A percentile compares a stretch with the other conserved stretches of the same genome.
Conservation (phyloP, 2,113 vertebrate genomes). For the Acanthochromis polyacanthus region DNA sequence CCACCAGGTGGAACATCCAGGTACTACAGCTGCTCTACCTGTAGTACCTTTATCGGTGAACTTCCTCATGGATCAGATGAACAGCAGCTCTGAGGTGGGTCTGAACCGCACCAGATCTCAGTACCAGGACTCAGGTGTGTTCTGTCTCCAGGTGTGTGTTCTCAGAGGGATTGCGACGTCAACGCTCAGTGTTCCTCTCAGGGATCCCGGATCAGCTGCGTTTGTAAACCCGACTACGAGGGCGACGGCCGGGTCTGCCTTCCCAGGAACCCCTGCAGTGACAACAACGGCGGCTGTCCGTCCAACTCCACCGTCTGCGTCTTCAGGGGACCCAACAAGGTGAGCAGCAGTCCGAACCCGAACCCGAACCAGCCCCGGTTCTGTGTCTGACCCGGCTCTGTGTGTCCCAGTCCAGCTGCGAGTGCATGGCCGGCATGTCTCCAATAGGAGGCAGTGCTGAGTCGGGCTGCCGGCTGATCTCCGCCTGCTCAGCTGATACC, state of each 20-base stretch:
- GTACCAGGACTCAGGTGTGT: neutral
- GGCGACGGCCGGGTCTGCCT: conserved; percentile 91
- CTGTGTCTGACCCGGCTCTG: neutral
- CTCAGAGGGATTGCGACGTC: conserved; percentile 83
- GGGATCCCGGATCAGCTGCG: conserved; percentile 82
- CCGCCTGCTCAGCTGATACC: conserved; percentile 72
- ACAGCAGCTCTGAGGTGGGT: no score
- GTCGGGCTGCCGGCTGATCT: conserved; percentile 78
- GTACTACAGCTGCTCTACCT: no score
- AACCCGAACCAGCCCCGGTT: neutral
- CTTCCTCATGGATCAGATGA: no score
- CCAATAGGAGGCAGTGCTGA: conserved; percentile 58
- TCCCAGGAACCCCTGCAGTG: conserved; percentile 88
- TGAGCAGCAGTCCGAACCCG: conserved; percentile 60
- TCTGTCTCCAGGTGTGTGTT: conserved; percentile 80
- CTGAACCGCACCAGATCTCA: no score
- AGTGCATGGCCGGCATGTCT: conserved; percentile 87
- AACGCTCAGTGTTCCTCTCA: conserved; percentile 85
- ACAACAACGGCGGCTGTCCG: conserved; percentile 90
- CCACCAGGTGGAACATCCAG: no score
- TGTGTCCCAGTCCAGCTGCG: conserved; percentile 85
- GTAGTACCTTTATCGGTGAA: no score
- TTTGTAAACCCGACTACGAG: conserved; percentile 86
- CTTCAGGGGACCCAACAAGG: conserved; percentile 88
- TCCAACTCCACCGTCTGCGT: conserved; percentile 88